A percentile compares a stretch with the other conserved stretches of the same genome.
These are phyloP conservation scores for Drosophila engyochracea DNA, from an alignment of 2,888 invertebrate genomes.

Conservation along the genomic window DNA sequence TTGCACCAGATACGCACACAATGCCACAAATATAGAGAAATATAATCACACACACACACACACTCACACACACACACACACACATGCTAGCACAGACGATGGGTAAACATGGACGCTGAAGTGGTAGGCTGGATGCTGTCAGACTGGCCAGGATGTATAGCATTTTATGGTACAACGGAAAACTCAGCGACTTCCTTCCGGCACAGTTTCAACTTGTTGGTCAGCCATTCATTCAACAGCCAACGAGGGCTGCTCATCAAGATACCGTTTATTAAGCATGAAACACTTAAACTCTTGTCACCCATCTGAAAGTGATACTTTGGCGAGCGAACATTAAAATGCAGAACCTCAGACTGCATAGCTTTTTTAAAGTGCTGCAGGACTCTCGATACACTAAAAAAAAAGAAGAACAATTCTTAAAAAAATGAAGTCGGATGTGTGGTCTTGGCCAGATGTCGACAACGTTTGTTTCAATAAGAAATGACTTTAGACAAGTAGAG, in stretches of 20 bases:
- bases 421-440: neutral
- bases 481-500: neutral
- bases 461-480: neutral
- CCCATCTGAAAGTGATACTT: neutral
- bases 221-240: conserved; percentile 26
- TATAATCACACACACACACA: conserved; percentile 1
- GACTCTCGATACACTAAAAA: neutral
- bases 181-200: conserved; percentile 76
- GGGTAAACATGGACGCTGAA: conserved; percentile 49
- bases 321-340: neutral
- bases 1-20: conserved; percentile 29
- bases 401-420: neutral
- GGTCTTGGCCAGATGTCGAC: neutral
- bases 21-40: conserved; percentile 8
- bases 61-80: neutral
- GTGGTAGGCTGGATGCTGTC: conserved; percentile 29
- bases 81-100: conserved; percentile 14
- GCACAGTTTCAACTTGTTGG: conserved; percentile 61
- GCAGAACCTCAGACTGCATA: neutral
- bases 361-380: neutral
- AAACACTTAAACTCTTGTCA: neutral
- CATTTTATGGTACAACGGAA: conserved; percentile 76
- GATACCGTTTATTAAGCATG: conserved; percentile 15
- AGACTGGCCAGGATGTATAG: conserved; percentile 64
- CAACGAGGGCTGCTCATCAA: conserved; percentile 43